Evolutionary conservation across 2,888 invertebrate species (phyloP).

Genomic region (Phoenoteleia sp.): DNA sequence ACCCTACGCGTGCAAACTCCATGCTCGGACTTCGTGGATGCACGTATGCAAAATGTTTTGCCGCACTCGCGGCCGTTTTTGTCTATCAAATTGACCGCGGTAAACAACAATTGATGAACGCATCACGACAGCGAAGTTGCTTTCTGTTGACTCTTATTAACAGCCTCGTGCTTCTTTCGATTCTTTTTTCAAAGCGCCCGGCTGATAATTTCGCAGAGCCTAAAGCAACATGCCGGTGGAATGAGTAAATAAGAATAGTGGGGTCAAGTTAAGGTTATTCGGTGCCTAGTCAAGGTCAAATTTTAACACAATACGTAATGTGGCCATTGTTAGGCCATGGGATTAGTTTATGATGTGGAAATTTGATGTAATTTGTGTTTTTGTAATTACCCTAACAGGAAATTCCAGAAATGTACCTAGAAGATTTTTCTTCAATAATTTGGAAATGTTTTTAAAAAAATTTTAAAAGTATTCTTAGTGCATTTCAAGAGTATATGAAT

Average conservation of each 20-base stretch:
- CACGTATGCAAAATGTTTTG: conserved; percentile 56
- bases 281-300: background rate
- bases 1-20: conserved; percentile 54
- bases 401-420: no score
- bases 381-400: no score
- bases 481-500: no score
- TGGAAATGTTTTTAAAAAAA: no score
- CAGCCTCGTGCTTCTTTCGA: background rate
- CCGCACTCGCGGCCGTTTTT: conserved; percentile 10
- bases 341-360: no score
- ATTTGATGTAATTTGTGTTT: no score
- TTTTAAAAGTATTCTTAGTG: no score
- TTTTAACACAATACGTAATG: background rate
- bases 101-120: conserved; percentile 16
- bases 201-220: background rate
- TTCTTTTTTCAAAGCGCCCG: background rate
- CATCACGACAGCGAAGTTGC: background rate
- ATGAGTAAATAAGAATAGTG: background rate
- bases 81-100: conserved; percentile 3
- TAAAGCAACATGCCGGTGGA: background rate
- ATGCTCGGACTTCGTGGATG: conserved; percentile 39
- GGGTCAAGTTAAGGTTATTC: background rate
- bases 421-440: no score
- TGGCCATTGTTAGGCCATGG: no score
- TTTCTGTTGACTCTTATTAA: conserved; percentile 3